A percentile compares a stretch with the other conserved stretches of the same genome.
phyloP scores from a whole-genome alignment of 1,140 invertebrate species.

The Drusus annulatus region DNA sequence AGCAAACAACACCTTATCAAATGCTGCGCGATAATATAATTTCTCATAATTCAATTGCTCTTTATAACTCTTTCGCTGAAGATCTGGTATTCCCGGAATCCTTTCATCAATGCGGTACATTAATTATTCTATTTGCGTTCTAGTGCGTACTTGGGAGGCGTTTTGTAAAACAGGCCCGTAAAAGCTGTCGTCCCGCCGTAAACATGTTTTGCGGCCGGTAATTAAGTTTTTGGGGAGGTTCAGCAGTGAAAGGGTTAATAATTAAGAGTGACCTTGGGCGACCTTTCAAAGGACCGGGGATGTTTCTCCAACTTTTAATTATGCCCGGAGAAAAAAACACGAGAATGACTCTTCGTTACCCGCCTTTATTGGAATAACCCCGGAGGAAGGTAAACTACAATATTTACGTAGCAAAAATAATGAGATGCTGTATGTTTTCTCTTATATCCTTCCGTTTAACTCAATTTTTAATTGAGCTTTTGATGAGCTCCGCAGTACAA shows the following conservation, averaged over 20 bases:
- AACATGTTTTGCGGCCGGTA: constrained; percentile 30
- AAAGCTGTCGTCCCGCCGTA: constrained; percentile 14
- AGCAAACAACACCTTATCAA: too few relatives aligned
- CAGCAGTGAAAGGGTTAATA: constrained; percentile 36
- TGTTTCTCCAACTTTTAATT: constrained; percentile 36
- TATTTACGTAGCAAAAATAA: too few relatives aligned
- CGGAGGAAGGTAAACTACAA: too few relatives aligned
- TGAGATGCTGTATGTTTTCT: too few relatives aligned
- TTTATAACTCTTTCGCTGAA: background rate
- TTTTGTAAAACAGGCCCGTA: background rate
- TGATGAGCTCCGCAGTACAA: too few relatives aligned
- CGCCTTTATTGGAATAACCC: background rate
- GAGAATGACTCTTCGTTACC: constrained; percentile 1
- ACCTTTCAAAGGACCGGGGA: constrained; percentile 12
- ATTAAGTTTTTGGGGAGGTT: constrained; percentile 34
- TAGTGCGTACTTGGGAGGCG: background rate
- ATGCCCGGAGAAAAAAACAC: background rate
- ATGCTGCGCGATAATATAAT: background rate
- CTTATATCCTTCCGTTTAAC: too few relatives aligned
- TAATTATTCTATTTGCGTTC: constrained; percentile 37
- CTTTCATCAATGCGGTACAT: constrained; percentile 9
- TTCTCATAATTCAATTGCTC: constrained; percentile 10
- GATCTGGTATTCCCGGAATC: background rate
- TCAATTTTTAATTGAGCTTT: too few relatives aligned
- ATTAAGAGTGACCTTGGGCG: constrained; percentile 28